These are phyloP conservation scores for Axis porcinus DNA, from an alignment of 2,113 vertebrate species.

Conservation along the genomic window DNA sequence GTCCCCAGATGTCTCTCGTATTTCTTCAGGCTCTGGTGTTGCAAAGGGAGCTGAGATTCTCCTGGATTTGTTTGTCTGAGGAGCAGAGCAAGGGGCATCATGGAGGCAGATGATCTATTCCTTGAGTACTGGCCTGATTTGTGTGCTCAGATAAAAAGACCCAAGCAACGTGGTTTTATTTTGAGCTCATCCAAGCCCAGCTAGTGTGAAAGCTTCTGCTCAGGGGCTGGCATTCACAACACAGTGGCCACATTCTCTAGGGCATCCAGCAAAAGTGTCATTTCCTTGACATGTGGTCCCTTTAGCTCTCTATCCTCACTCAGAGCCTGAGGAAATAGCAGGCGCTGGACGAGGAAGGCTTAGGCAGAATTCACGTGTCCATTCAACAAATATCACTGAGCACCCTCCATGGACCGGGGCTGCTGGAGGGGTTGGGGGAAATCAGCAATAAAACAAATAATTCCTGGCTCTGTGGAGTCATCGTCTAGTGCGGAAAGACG, in stretches of 20 bases:
- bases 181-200: background rate
- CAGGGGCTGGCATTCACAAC: background rate
- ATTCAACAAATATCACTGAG: background rate
- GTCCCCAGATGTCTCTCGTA: background rate
- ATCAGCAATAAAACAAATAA: accelerated
- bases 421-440: accelerated
- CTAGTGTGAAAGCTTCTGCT: background rate
- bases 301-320: background rate
- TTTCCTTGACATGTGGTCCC: background rate
- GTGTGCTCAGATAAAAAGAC: background rate
- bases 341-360: background rate
- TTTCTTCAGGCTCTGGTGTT: background rate
- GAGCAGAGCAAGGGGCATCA: too few species aligned
- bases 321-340: background rate
- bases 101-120: background rate
- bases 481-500: background rate
- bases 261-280: background rate
- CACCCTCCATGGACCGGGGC: accelerated
- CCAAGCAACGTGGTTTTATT: background rate
- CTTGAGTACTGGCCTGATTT: background rate
- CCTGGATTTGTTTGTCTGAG: background rate
- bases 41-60: background rate
- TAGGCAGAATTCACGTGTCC: background rate
- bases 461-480: background rate
- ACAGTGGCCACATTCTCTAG: background rate